phyloP scores from a whole-genome alignment of 2,113 vertebrate species.

The Agelaius phoeniceus region DNA sequence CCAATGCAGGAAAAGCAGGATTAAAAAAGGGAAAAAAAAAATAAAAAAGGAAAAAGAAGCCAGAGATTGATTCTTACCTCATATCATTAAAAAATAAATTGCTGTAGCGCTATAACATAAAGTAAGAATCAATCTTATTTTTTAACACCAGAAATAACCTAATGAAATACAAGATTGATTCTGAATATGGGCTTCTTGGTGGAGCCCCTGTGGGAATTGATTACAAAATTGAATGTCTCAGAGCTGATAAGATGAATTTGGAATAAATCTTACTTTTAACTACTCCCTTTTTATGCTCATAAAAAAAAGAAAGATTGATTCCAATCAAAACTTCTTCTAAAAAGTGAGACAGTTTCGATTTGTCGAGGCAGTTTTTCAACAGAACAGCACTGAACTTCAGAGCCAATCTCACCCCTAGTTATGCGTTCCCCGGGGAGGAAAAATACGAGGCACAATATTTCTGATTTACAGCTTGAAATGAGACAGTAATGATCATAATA shows the following conservation, averaged over 20 bases:
- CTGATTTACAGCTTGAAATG: slow-evolving; percentile 68
- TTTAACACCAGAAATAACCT: slow-evolving; percentile 77
- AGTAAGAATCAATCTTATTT: slow-evolving; percentile 78
- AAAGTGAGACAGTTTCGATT: slow-evolving; percentile 67
- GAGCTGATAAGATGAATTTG: slow-evolving; percentile 75
- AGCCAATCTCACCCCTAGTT: slow-evolving; percentile 60
- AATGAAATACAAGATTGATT: slow-evolving; percentile 77
- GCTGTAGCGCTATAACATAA: slow-evolving; percentile 73
- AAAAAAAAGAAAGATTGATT: slow-evolving; percentile 71
- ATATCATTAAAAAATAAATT: slow-evolving; percentile 78
- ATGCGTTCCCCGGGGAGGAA: slow-evolving; percentile 26
- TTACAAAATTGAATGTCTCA: slow-evolving; percentile 75
- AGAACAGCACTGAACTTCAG: slow-evolving; percentile 58
- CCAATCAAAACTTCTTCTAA: slow-evolving; percentile 74
- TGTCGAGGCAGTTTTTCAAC: slow-evolving; percentile 62
- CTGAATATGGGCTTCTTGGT: slow-evolving; percentile 73
- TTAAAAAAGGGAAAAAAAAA: neutral
- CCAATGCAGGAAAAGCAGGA: slow-evolving; percentile 31
- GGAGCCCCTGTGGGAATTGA: slow-evolving; percentile 72
- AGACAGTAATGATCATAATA: slow-evolving; percentile 69
- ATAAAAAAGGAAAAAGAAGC: neutral
- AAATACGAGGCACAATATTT: slow-evolving; percentile 67
- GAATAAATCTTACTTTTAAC: slow-evolving; percentile 77
- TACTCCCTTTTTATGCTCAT: slow-evolving; percentile 71
- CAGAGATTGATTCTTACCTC: slow-evolving; percentile 75